These are phyloP conservation scores for Hestina assimilis DNA, from an alignment of 1,140 invertebrate genomes.

Conservation along the genomic window DNA sequence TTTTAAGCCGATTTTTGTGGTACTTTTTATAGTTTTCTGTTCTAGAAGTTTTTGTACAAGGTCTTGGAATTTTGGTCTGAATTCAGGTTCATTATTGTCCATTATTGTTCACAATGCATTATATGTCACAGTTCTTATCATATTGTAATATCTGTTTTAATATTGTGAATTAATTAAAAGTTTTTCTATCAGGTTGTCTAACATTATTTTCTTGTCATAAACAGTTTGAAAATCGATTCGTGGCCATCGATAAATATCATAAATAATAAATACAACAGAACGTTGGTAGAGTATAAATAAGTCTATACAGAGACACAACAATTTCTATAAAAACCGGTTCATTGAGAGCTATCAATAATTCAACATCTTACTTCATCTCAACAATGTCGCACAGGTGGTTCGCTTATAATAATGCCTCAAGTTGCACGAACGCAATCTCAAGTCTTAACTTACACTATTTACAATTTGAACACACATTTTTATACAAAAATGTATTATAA, in stretches of 20 bases:
- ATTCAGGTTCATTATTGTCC: no score
- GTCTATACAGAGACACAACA: not conserved
- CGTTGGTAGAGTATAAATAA: constrained; percentile 1
- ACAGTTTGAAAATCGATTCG: not conserved
- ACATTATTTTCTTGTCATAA: no score
- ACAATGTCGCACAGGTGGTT: not conserved
- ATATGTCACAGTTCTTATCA: no score
- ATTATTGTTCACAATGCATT: no score
- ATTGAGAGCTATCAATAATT: not conserved
- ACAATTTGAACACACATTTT: constrained; percentile 53
- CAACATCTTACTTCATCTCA: constrained; percentile 2
- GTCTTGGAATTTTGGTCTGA: no score
- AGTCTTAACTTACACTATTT: constrained; percentile 16
- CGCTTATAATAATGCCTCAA: not conserved
- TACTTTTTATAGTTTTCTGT: no score
- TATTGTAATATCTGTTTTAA: no score
- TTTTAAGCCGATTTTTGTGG: no score
- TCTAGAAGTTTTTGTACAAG: no score
- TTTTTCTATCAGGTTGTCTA: no score
- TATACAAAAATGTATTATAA: constrained; percentile 52
- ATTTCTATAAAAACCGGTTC: constrained; percentile 4
- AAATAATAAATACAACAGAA: not conserved
- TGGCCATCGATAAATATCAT: not conserved
- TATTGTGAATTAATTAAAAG: no score
- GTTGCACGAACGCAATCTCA: constrained; percentile 9